phyloP scores from a whole-genome alignment of 2,797 vertebrate genomes.

The Chaunax sp. region DNA sequence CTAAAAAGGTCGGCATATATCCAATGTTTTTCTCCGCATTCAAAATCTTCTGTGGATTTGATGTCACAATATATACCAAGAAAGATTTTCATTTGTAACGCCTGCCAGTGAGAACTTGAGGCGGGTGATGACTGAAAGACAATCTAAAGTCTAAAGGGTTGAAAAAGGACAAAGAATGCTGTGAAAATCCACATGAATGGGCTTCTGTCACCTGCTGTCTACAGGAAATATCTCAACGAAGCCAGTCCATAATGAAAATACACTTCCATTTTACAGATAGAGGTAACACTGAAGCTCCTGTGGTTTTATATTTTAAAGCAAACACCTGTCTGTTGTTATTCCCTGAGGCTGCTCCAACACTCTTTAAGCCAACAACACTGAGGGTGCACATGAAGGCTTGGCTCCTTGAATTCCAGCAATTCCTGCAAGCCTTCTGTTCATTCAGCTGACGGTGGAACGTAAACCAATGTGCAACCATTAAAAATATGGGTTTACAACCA shows the following conservation, averaged over 20 bases:
- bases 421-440: conserved; percentile 49
- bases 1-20: conserved; percentile 7
- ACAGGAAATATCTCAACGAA: conserved; percentile 71
- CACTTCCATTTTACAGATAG: conserved; percentile 39
- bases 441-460: conserved; percentile 40
- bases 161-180: conserved; percentile 41
- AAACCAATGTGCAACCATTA: not conserved
- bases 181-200: conserved; percentile 55
- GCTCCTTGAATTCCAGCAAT: conserved; percentile 44
- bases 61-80: not conserved
- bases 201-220: conserved; percentile 52
- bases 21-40: not conserved
- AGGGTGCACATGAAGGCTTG: not conserved
- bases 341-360: conserved; percentile 17
- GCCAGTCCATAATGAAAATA: conserved; percentile 64
- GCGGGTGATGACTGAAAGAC: conserved; percentile 5
- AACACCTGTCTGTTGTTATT: conserved; percentile 43
- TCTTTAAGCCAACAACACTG: conserved; percentile 23
- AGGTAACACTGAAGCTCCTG: conserved; percentile 46
- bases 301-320: conserved; percentile 56
- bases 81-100: not conserved
- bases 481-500: conserved; percentile 1
- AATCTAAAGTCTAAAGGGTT: not conserved
- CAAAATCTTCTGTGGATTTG: not conserved
- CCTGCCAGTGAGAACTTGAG: not conserved